phyloP scores from a whole-genome alignment of 2,888 invertebrate genomes.

The Drosophila ezoana region DNA sequence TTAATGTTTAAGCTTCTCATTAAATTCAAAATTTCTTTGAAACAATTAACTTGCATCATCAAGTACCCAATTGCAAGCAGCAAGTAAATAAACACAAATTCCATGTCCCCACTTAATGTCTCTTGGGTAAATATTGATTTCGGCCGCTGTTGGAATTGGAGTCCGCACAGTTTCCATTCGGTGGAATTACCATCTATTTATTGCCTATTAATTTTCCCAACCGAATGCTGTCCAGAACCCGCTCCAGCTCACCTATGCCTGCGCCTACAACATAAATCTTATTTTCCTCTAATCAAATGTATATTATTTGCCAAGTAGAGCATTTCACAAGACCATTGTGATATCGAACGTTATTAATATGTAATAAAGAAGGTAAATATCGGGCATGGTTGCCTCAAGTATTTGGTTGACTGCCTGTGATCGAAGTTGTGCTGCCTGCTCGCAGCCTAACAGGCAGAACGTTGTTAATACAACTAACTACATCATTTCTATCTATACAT shows the following conservation, averaged over 20 bases:
- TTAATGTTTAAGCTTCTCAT: not conserved
- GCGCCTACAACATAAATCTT: not conserved
- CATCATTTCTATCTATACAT: not conserved
- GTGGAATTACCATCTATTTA: slow-evolving; percentile 11
- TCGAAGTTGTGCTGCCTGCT: slow-evolving; percentile 20
- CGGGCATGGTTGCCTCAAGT: slow-evolving; percentile 8
- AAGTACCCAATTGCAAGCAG: not conserved
- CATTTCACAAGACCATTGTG: slow-evolving; percentile 21
- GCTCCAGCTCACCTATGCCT: not conserved
- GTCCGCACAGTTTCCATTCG: not conserved
- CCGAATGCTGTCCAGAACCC: slow-evolving; percentile 2
- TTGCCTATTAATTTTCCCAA: slow-evolving; percentile 35
- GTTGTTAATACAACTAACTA: slow-evolving; percentile 9
- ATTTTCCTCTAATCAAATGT: slow-evolving; percentile 38
- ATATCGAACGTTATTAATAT: slow-evolving; percentile 45
- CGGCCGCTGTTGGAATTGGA: not conserved
- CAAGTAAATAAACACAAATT: not conserved
- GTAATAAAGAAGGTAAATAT: slow-evolving; percentile 45
- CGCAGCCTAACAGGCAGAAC: slow-evolving; percentile 10
- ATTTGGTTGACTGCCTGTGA: slow-evolving; percentile 11
- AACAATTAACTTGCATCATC: slow-evolving; percentile 2
- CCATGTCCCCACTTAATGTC: too few relatives aligned
- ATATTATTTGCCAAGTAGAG: slow-evolving; percentile 29
- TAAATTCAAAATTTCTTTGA: not conserved
- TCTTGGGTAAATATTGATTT: not conserved